A percentile compares a stretch with the other conserved stretches of the same genome.
phyloP scores from a whole-genome alignment of 2,888 invertebrate species.

The Lymantria dispar region DNA sequence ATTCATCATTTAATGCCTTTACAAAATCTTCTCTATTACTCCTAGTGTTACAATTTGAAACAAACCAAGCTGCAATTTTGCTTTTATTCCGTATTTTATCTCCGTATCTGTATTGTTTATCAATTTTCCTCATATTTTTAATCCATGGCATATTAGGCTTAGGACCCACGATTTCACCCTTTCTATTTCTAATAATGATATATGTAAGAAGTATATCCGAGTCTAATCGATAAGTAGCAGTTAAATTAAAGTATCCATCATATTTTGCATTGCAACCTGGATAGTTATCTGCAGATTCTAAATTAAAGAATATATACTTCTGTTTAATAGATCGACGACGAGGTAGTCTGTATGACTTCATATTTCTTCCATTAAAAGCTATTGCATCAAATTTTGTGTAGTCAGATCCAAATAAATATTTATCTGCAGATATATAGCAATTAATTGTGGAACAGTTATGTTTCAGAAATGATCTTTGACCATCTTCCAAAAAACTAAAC shows the following conservation, averaged over 20 bases:
- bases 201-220: constrained; percentile 67
- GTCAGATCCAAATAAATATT: constrained; percentile 37
- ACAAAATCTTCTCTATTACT: constrained; percentile 51
- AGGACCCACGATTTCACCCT: constrained; percentile 58
- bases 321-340: constrained; percentile 48
- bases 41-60: constrained; percentile 57
- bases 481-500: constrained; percentile 49
- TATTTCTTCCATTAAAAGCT: constrained; percentile 61
- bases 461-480: constrained; percentile 55
- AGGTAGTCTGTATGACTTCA: constrained; percentile 43
- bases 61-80: constrained; percentile 72
- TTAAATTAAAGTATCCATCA: constrained; percentile 72
- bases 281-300: constrained; percentile 66
- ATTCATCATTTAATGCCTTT: constrained; percentile 39
- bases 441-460: constrained; percentile 60
- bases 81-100: constrained; percentile 51
- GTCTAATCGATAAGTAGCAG: constrained; percentile 64
- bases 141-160: constrained; percentile 30
- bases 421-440: constrained; percentile 56
- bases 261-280: constrained; percentile 53
- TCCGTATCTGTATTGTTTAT: constrained; percentile 33
- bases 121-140: constrained; percentile 34
- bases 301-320: constrained; percentile 65
- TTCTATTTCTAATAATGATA: constrained; percentile 47
- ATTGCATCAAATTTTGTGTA: constrained; percentile 58